phyloP scores from a whole-genome alignment of 2,113 vertebrate species.

The Pao palembangensis region DNA sequence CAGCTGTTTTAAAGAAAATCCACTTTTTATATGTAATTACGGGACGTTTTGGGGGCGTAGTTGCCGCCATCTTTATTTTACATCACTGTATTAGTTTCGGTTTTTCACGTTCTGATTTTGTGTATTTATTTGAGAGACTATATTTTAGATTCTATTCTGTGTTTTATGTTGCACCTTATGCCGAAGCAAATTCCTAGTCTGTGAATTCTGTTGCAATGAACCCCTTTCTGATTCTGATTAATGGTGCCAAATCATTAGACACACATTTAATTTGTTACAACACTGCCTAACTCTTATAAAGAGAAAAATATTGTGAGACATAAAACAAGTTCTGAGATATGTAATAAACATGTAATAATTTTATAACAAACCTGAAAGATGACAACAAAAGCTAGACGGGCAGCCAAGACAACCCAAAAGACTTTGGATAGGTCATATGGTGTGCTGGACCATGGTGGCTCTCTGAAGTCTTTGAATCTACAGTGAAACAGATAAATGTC shows the following conservation, averaged over 20 bases:
- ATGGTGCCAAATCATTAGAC: background rate
- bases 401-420: slow-evolving; percentile 94
- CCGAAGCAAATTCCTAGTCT: too few species aligned
- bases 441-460: slow-evolving; percentile 85
- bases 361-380: slow-evolving; percentile 86
- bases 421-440: slow-evolving; percentile 93
- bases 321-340: background rate
- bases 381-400: slow-evolving; percentile 89
- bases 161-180: too few species aligned
- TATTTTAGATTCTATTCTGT: too few species aligned
- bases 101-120: too few species aligned
- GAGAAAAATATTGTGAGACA: background rate
- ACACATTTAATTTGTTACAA: background rate
- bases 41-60: too few species aligned
- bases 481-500: background rate
- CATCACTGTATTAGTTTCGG: too few species aligned
- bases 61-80: too few species aligned
- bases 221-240: background rate
- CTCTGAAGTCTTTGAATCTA: slow-evolving; percentile 96
- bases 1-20: too few species aligned
- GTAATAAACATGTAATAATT: background rate
- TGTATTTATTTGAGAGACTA: too few species aligned
- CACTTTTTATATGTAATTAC: too few species aligned
- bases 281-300: background rate
- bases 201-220: too few species aligned